These are phyloP conservation scores for Acanthochromis polyacanthus DNA, from an alignment of 2,113 vertebrate genomes.

Conservation along the genomic window DNA sequence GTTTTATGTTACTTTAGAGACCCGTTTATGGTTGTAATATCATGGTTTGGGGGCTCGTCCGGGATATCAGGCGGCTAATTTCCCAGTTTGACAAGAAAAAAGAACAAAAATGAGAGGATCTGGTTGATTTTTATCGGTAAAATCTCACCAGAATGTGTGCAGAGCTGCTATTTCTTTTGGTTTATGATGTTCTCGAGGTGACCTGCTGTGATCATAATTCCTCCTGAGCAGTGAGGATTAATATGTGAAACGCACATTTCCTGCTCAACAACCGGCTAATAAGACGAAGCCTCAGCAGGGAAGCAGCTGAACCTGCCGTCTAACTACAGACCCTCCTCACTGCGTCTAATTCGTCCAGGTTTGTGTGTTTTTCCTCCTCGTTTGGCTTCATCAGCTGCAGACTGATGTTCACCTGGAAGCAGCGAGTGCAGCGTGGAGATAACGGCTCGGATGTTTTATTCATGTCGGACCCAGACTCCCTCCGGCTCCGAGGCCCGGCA, in stretches of 20 bases:
- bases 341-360: conserved; percentile 37
- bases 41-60: no score
- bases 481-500: conserved; percentile 35
- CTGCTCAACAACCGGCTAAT: background rate
- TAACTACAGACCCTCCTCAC: conserved; percentile 43
- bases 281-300: background rate
- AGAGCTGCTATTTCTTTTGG: no score
- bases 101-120: no score
- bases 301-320: background rate
- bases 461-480: conserved; percentile 41
- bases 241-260: background rate
- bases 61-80: no score
- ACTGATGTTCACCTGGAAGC: conserved; percentile 58
- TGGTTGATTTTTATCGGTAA: no score
- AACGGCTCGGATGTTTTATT: conserved; percentile 71
- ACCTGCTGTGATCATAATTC: no score
- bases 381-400: conserved; percentile 51
- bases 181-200: no score
- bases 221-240: no score
- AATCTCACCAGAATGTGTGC: no score
- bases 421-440: conserved; percentile 18
- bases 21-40: no score
- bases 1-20: no score
- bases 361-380: conserved; percentile 11
- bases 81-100: no score